Evolutionary conservation across 2,888 invertebrate genomes (phyloP), one percentile per base, ranked within the genome.

Genomic region (Phortica magna): DNA sequence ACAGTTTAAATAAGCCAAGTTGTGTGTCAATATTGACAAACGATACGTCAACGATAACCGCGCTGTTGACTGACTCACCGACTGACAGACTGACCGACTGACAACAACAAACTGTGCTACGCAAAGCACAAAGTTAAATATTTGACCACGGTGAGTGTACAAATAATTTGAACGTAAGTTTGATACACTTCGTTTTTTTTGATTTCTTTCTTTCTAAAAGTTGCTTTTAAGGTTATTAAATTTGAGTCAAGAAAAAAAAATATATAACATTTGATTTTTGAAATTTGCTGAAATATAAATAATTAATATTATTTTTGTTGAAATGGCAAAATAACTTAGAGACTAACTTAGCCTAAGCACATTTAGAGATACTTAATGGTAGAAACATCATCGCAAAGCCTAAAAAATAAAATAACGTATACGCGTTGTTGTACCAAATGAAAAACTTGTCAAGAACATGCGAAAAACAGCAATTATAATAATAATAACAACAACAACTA

Each of bases 331-430:
- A 22, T 41, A 17, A 43, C 68, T 68, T 68, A 68, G 9, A 10
- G 19, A 43, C 68, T 68, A 68, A 68, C 68, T 68, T 68, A 43
- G 43, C 68, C 48, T 68, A 68, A 68, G 7, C 31, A 31, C 59
- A 59, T 59, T n/a, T 9, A 65, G 39, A 65, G n/a, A 65, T 42
- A 42, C 41, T n/a, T 65, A 42, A 4, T 39, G 17, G 4, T n/a
- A 5, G 14, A 42, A 41, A 65, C 9, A 7, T 14, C 12, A 65
- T 41, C 41, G 41, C 14, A 65, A 41, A 39, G 17, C 31, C 14
- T 39, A 41, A 65, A 14, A 65, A 55, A 55, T 12, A 55, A 55
- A 55, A 17, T 17, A n/a, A 55, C 17, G 17, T 55, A 55, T n/a
- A n/a, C 55, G 17, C 17, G 10, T 14, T 55, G 55, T 59, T n/a